phyloP scores from a whole-genome alignment of 2,888 invertebrate species.

The Machimus atricapillus region DNA sequence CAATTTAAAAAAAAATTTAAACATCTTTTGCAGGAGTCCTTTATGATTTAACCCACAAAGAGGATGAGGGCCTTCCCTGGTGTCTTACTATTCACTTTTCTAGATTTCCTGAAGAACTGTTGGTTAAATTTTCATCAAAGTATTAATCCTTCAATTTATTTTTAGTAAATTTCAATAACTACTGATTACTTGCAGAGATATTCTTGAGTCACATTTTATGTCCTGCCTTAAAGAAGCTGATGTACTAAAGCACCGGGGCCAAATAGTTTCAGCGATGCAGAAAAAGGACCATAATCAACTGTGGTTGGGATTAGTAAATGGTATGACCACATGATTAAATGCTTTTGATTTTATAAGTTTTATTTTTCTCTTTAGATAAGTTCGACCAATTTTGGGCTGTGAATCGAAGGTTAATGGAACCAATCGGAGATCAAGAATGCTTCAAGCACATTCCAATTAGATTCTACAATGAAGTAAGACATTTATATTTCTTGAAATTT shows the following conservation, averaged over 20 bases:
- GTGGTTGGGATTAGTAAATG: slow-evolving; percentile 93
- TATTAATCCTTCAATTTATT: slow-evolving; percentile 56
- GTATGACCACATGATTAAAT: slow-evolving; percentile 62
- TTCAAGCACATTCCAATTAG: slow-evolving; percentile 91
- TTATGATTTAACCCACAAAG: slow-evolving; percentile 79
- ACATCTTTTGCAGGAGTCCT: slow-evolving; percentile 73
- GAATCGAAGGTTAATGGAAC: slow-evolving; percentile 94
- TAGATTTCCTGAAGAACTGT: slow-evolving; percentile 87
- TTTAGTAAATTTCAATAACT: not conserved
- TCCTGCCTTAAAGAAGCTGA: slow-evolving; percentile 97
- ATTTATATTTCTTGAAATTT: not conserved
- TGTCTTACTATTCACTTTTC: slow-evolving; percentile 92
- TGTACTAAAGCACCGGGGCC: slow-evolving; percentile 92
- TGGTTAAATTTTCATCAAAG: slow-evolving; percentile 88
- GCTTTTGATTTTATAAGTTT: not conserved
- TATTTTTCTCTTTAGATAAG: slow-evolving; percentile 75
- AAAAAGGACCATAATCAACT: slow-evolving; percentile 96
- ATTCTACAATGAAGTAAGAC: slow-evolving; percentile 71
- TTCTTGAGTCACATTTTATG: slow-evolving; percentile 93
- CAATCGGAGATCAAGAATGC: slow-evolving; percentile 76
- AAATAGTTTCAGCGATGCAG: slow-evolving; percentile 89
- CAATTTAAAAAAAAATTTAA: not conserved
- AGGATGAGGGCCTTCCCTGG: slow-evolving; percentile 88
- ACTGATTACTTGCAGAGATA: slow-evolving; percentile 69
- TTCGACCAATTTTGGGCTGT: slow-evolving; percentile 99